phyloP scores from a whole-genome alignment of 1,140 invertebrate genomes.

The Drosophila virilis region DNA sequence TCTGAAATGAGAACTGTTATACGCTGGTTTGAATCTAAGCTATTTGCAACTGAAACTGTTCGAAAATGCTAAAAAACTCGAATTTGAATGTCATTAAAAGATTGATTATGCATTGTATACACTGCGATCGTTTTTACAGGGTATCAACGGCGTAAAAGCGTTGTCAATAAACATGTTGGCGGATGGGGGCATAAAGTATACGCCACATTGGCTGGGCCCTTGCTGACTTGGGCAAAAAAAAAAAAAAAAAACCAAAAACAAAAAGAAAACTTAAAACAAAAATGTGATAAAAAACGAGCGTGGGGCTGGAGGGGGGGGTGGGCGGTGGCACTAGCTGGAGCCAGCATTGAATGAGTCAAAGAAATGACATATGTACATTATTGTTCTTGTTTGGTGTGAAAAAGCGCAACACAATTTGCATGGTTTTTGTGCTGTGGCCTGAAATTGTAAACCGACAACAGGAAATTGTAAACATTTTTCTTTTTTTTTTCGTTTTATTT shows the following conservation, averaged over 20 bases:
- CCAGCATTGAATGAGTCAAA: constrained; percentile 62
- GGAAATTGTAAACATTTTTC: constrained; percentile 72
- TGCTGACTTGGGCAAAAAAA: constrained; percentile 38
- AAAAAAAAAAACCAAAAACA: neutral
- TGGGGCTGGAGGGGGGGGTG: too few species aligned
- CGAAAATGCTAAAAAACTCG: too few species aligned
- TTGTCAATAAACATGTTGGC: constrained; percentile 35
- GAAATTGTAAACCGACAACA: constrained; percentile 72
- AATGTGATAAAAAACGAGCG: neutral
- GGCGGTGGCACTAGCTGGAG: neutral
- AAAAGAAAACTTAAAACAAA: neutral
- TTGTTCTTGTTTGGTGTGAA: constrained; percentile 62
- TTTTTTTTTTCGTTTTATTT: too few species aligned
- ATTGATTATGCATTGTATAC: too few species aligned
- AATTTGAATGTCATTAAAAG: too few species aligned
- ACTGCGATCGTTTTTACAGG: too few species aligned
- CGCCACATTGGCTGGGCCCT: constrained; percentile 62
- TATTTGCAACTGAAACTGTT: too few species aligned
- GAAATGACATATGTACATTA: constrained; percentile 10
- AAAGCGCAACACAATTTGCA: constrained; percentile 55
- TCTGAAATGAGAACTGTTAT: too few species aligned
- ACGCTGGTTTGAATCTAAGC: too few species aligned
- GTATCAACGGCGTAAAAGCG: constrained; percentile 35
- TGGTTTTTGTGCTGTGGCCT: constrained; percentile 21
- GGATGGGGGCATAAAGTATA: constrained; percentile 44